phyloP scores from a whole-genome alignment of 2,888 invertebrate species.

The Acleris literana region DNA sequence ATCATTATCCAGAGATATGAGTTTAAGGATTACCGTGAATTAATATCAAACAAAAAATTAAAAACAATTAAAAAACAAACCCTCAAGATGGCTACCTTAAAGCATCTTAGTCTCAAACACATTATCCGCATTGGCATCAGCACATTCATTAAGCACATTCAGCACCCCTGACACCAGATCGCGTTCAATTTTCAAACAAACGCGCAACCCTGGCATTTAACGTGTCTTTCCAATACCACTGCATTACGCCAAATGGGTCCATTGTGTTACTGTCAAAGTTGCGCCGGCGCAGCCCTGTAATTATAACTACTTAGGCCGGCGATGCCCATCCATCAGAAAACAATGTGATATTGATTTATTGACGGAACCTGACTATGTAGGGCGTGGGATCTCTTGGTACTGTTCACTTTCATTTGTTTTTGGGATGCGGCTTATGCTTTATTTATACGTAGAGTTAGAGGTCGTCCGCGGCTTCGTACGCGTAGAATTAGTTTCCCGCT shows the following conservation, averaged over 20 bases:
- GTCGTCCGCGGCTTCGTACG: neutral
- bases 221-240: constrained; percentile 4
- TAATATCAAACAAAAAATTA: too few species aligned
- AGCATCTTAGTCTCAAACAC: too few species aligned
- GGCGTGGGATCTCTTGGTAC: constrained; percentile 37
- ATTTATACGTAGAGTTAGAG: neutral
- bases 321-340: constrained; percentile 42
- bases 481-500: too few species aligned
- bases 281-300: constrained; percentile 51
- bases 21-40: too few species aligned
- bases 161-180: too few species aligned
- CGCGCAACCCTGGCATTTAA: too few species aligned
- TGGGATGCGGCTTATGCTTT: neutral
- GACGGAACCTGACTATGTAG: constrained; percentile 35
- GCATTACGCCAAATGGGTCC: constrained; percentile 34
- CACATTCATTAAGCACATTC: too few species aligned
- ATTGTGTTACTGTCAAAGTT: constrained; percentile 58
- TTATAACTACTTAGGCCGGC: constrained; percentile 44
- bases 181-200: too few species aligned
- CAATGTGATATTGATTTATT: constrained; percentile 40
- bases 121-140: too few species aligned
- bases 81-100: too few species aligned
- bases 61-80: too few species aligned
- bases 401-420: constrained; percentile 23
- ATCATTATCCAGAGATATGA: too few species aligned